phyloP scores from a whole-genome alignment of 2,113 vertebrate genomes.

The Parus major region DNA sequence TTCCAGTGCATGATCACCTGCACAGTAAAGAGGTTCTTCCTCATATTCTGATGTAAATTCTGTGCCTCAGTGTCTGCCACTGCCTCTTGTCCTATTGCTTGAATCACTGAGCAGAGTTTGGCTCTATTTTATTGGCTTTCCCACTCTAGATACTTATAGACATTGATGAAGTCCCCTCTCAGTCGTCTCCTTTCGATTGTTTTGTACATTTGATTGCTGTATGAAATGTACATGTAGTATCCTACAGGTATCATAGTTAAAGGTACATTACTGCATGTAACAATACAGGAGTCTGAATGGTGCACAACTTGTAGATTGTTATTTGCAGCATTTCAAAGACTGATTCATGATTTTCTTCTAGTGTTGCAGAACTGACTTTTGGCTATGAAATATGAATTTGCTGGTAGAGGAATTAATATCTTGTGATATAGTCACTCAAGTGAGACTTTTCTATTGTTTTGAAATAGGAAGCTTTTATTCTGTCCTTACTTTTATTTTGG shows the following conservation, averaged over 20 bases:
- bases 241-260: neutral
- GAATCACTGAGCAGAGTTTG: neutral
- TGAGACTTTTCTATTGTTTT: neutral
- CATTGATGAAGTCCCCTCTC: neutral
- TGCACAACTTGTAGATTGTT: neutral
- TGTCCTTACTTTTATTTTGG: neutral
- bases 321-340: neutral
- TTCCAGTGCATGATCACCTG: rapidly evolving
- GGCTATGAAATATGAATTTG: neutral
- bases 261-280: neutral
- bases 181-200: rapidly evolving
- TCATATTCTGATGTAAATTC: neutral
- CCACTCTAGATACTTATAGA: neutral
- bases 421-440: neutral
- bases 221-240: neutral
- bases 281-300: neutral
- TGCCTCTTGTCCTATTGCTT: neutral
- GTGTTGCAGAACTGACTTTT: neutral
- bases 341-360: neutral
- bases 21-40: neutral
- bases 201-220: neutral
- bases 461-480: neutral
- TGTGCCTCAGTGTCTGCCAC: neutral
- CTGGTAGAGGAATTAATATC: neutral
- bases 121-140: neutral